Percentiles rank a stretch among this genome's conserved stretches.
These are phyloP conservation scores for Pomacea maculata DNA, from an alignment of 1,140 invertebrate species.

Conservation along the genomic window DNA sequence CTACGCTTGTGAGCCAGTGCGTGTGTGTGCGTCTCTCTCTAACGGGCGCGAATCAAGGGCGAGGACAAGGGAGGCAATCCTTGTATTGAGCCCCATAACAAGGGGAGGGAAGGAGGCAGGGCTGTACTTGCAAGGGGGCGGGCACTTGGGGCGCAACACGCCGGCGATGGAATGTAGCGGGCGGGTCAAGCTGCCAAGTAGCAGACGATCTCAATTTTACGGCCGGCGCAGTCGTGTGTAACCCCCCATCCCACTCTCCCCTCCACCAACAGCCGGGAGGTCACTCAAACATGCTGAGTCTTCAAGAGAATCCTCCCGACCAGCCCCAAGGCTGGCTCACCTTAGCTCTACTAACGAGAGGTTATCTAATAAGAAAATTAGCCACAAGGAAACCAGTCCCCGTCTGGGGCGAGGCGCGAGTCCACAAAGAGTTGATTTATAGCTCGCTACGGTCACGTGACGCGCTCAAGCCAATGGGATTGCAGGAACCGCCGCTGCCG, in stretches of 20 bases:
- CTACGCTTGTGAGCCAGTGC: too few species aligned
- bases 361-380: slow-evolving; percentile 23
- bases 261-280: not conserved
- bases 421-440: slow-evolving; percentile 26
- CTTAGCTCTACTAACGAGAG: not conserved
- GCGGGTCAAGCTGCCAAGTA: not conserved
- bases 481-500: slow-evolving; percentile 24
- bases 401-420: not conserved
- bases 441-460: slow-evolving; percentile 36
- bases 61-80: too few species aligned
- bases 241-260: not conserved
- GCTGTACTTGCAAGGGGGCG: too few species aligned
- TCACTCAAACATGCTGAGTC: not conserved
- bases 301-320: not conserved
- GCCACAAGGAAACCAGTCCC: not conserved
- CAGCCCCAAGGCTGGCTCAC: not conserved
- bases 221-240: not conserved
- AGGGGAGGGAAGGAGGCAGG: too few species aligned
- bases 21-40: too few species aligned
- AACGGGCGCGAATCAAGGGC: too few species aligned
- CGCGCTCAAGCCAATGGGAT: slow-evolving; percentile 29
- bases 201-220: not conserved
- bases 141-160: too few species aligned
- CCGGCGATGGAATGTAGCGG: not conserved
- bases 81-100: too few species aligned